A percentile compares a stretch with the other conserved stretches of the same genome.
Conservation (phyloP, 2,888 invertebrate genomes). For the Amblyteles armatorius region DNA sequence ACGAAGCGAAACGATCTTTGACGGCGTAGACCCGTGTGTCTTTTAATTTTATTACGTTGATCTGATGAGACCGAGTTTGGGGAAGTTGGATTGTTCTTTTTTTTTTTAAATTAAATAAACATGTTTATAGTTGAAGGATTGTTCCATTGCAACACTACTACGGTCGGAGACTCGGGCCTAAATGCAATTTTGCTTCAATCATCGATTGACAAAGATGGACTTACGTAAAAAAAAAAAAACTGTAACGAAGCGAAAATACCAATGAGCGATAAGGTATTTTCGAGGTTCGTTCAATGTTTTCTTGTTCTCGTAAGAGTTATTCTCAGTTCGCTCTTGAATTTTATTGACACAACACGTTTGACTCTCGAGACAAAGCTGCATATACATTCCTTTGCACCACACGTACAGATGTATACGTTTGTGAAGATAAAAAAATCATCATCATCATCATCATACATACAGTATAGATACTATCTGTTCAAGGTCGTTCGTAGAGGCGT, state of each 20-base stretch:
- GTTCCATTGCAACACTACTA: constrained; percentile 77
- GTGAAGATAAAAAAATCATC: constrained; percentile 5
- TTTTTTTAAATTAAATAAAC: constrained; percentile 69
- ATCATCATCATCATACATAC: constrained; percentile 12
- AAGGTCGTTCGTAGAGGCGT: constrained; percentile 4
- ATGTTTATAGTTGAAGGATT: constrained; percentile 78
- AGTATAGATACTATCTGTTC: neutral
- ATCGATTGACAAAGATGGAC: constrained; percentile 10
- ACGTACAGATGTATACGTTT: constrained; percentile 15
- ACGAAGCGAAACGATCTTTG: constrained; percentile 60
- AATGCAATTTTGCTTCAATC: constrained; percentile 19
- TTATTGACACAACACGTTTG: constrained; percentile 15
- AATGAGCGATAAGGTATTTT: neutral
- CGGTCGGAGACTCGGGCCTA: constrained; percentile 33
- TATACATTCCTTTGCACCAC: constrained; percentile 53
- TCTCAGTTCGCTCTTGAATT: constrained; percentile 31
- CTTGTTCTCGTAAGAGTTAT: constrained; percentile 1
- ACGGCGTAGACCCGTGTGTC: constrained; percentile 58
- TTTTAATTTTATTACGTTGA: constrained; percentile 75
- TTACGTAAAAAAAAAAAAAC: neutral
- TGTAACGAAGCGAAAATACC: neutral
- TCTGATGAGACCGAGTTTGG: constrained; percentile 73
- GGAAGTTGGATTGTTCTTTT: constrained; percentile 77
- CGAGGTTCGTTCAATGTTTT: neutral
- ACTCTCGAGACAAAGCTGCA: constrained; percentile 26